Percentiles rank a stretch among this genome's conserved stretches.
Conservation (phyloP, 1,140 invertebrate genomes). For the Lasaia peninsularis region DNA sequence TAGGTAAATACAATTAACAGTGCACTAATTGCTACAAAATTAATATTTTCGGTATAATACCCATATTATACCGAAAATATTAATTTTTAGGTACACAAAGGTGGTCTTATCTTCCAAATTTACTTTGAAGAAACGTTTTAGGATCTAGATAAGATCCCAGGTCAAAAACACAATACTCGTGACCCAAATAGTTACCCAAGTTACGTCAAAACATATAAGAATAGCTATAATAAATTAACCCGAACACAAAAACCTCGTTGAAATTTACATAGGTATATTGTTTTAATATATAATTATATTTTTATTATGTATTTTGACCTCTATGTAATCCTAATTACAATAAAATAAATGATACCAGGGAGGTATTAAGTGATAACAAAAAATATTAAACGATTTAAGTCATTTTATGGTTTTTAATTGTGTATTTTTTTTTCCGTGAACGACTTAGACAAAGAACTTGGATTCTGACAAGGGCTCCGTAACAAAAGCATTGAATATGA, state of each 20-base stretch:
- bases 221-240: neutral
- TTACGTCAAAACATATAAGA: neutral
- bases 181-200: too few relatives aligned
- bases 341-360: neutral
- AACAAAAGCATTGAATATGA: neutral
- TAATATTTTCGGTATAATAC: too few relatives aligned
- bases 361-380: conserved; percentile 5
- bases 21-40: too few relatives aligned
- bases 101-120: too few relatives aligned
- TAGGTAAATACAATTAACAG: too few relatives aligned
- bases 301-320: neutral
- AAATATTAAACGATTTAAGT: conserved; percentile 7
- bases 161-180: too few relatives aligned
- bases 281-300: neutral
- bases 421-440: neutral
- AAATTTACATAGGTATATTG: neutral
- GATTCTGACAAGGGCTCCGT: neutral
- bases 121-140: too few relatives aligned
- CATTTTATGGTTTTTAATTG: neutral
- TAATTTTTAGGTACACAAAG: too few relatives aligned
- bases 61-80: too few relatives aligned
- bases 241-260: neutral
- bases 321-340: neutral
- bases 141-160: too few relatives aligned
- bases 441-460: neutral